Base-by-base conservation (phyloP, 1,140 invertebrate species). In the Bursaphelenchus mucronatus region DNA sequence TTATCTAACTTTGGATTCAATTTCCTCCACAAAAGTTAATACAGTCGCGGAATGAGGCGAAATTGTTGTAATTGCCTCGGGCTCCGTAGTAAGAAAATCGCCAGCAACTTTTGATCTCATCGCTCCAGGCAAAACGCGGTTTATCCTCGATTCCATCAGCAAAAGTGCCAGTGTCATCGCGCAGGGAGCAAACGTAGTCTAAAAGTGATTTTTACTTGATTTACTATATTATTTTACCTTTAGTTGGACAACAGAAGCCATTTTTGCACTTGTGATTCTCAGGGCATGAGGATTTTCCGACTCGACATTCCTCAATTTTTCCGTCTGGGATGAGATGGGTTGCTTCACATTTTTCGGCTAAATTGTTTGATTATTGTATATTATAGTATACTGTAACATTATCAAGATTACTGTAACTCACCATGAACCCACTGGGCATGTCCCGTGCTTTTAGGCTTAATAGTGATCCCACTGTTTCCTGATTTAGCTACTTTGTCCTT, bases 71-170 rank as follows among this genome's bases (percentile, higher is more conserved):
- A 55, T 72, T 72, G 11, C 71, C 71, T 50, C 62, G 63, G 49
- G 71, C 71, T 5, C 71, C 71, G 55, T 65, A 74, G 49, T 74
- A 74, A 45, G 67, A 71, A 51, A 74, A 74, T 40, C 71, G 63
- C 67, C 63, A 70, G 51, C 71, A 74, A 6, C 58, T 66, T 47
- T 74, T 52, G 45, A 74, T 73, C 54, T 71, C 63, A 9, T 64
- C 49, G 17, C 47, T 74, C 74, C 74, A 74, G 6, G 71, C 71
- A 17, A 74, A 74, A 19, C 71, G 50, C 0, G 71, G 71, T 15
- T 76, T 75, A 47, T 74, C 71, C 15, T 62, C 71, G 5, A 74
- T 53, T 5, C 74, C 71, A 19, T 71, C 70, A 39, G 73, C 74
- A 53, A 74, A 74, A 44, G 74, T 73, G 15, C 71, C 71, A 13